Evolutionary conservation across 2,888 invertebrate genomes (phyloP).

Genomic region (Cosmia pyralina): DNA sequence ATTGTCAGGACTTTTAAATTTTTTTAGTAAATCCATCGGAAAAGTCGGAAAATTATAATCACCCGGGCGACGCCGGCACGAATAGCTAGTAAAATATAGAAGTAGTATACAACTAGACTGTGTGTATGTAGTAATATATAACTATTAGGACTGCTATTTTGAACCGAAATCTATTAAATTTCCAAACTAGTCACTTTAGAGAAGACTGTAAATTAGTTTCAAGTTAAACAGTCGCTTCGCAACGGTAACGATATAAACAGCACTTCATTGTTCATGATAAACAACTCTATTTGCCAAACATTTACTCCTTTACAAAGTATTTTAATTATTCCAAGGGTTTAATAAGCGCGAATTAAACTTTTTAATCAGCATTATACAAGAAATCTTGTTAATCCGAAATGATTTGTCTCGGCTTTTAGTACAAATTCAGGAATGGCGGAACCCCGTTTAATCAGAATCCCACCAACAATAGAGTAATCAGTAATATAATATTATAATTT

Average conservation of each 20-base stretch:
- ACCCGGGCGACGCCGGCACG: too few relatives aligned
- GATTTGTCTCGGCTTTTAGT: slow-evolving; percentile 76
- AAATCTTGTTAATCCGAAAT: slow-evolving; percentile 77
- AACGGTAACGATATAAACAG: slow-evolving; percentile 54
- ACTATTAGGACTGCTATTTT: background rate
- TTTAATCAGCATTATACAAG: slow-evolving; percentile 70
- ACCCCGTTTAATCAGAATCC: slow-evolving; percentile 82
- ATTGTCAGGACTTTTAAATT: too few relatives aligned
- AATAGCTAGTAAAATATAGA: too few relatives aligned
- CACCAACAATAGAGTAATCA: slow-evolving; percentile 85
- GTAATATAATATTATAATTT: slow-evolving; percentile 85
- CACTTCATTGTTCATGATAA: slow-evolving; percentile 54
- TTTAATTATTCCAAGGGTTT: slow-evolving; percentile 64
- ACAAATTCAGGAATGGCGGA: slow-evolving; percentile 72
- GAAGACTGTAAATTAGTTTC: slow-evolving; percentile 25
- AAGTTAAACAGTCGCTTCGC: slow-evolving; percentile 26
- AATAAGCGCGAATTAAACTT: slow-evolving; percentile 73
- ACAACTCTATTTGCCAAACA: slow-evolving; percentile 60
- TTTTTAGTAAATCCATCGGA: too few relatives aligned
- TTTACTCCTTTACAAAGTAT: slow-evolving; percentile 60
- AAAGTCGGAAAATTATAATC: too few relatives aligned
- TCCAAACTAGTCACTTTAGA: slow-evolving; percentile 7
- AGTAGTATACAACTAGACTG: too few relatives aligned
- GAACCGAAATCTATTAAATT: background rate
- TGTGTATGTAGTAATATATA: too few relatives aligned